phyloP scores from a whole-genome alignment of 2,888 invertebrate species.

The Hirtodrosophila cameraria region DNA sequence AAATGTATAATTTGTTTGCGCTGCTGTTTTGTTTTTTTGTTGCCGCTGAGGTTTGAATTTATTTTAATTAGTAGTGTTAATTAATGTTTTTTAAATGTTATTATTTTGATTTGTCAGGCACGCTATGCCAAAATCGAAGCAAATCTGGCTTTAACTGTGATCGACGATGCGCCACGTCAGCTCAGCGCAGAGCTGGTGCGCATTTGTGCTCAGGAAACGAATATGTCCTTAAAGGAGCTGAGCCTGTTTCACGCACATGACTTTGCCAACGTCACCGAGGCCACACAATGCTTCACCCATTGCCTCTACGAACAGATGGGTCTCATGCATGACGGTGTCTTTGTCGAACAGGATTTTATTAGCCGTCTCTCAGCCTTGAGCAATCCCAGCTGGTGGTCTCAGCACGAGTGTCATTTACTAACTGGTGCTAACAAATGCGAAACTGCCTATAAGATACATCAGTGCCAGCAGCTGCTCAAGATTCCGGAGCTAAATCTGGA shows the following conservation, averaged over 20 bases:
- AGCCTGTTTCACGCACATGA: constrained; percentile 50
- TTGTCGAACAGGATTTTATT: constrained; percentile 62
- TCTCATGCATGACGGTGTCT: constrained; percentile 62
- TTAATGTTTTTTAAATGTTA: not conserved
- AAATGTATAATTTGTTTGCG: not conserved
- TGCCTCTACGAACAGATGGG: constrained; percentile 73
- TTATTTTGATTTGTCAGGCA: constrained; percentile 32
- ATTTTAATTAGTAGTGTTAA: not conserved
- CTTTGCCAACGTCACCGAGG: constrained; percentile 45
- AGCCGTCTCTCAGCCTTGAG: constrained; percentile 36
- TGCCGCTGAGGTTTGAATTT: constrained; percentile 32
- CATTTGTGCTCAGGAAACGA: constrained; percentile 61
- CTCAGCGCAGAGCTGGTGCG: constrained; percentile 59
- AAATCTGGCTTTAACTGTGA: constrained; percentile 58
- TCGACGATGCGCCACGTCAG: constrained; percentile 54
- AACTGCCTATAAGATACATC: constrained; percentile 60
- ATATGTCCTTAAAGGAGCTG: constrained; percentile 64
- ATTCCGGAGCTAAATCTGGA: not conserved
- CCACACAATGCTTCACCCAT: constrained; percentile 66
- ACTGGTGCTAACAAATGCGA: constrained; percentile 65
- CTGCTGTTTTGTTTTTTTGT: not conserved
- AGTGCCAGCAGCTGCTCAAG: constrained; percentile 40
- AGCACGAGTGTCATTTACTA: constrained; percentile 43
- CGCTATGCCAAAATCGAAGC: constrained; percentile 63
- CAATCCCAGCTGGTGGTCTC: constrained; percentile 45